Percentiles rank a stretch among this genome's conserved stretches.
phyloP scores from a whole-genome alignment of 2,113 vertebrate species.

The Pseudopipra pipra region DNA sequence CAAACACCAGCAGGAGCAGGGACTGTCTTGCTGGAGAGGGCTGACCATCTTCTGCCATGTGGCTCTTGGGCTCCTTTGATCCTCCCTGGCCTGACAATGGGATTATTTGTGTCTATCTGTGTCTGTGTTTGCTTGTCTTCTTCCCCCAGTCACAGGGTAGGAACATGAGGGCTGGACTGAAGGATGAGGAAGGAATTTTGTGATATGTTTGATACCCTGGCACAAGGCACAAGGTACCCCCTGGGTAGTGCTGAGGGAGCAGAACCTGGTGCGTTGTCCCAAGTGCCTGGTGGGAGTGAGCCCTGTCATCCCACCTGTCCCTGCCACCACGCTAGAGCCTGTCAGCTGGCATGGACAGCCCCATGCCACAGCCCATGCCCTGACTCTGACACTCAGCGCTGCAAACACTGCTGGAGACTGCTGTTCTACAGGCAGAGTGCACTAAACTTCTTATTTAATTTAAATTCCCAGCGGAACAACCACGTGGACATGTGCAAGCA shows the following conservation, averaged over 20 bases:
- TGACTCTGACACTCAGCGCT: accelerated
- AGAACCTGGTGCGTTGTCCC: background rate
- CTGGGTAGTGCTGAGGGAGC: background rate
- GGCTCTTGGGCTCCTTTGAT: background rate
- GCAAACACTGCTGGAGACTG: background rate
- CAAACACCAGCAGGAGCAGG: background rate
- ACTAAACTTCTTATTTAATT: background rate
- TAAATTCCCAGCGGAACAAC: background rate
- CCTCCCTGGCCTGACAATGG: background rate
- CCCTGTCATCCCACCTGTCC: background rate
- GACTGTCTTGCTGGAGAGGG: background rate
- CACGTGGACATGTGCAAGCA: accelerated
- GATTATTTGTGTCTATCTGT: background rate
- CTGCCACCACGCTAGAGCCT: background rate
- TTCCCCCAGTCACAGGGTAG: background rate
- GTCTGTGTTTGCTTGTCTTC: background rate
- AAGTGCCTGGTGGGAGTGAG: background rate
- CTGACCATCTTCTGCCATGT: accelerated
- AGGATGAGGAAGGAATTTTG: background rate
- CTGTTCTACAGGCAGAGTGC: background rate
- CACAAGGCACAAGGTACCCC: background rate
- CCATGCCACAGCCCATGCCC: accelerated
- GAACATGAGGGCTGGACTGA: background rate
- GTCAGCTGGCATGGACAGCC: background rate
- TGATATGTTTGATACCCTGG: accelerated